Conservation (phyloP, 2,113 vertebrate species). For the Petromus typicus region DNA sequence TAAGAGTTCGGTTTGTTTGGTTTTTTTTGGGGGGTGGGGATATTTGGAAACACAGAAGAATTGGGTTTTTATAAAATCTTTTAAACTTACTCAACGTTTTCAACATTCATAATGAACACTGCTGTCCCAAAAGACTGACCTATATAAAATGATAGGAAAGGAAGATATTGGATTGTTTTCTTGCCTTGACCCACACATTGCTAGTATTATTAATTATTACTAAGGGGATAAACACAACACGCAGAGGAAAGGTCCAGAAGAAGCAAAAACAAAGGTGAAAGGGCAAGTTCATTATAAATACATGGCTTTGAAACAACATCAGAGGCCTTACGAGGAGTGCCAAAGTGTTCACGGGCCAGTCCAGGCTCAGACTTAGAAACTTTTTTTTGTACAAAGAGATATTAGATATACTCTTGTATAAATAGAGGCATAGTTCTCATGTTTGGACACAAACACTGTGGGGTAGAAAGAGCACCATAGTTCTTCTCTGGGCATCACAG, state of each 20-base stretch:
- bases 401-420: no score
- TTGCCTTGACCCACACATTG: neutral
- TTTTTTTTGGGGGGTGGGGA: neutral
- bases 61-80: neutral
- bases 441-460: rapidly evolving
- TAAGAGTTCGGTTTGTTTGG: rapidly evolving
- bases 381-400: neutral
- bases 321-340: neutral
- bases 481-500: rapidly evolving
- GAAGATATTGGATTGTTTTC: neutral
- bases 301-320: neutral
- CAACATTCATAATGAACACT: neutral
- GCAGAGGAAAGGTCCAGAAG: neutral
- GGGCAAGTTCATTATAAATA: neutral
- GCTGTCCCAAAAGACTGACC: neutral
- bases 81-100: neutral
- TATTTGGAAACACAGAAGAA: neutral
- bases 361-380: neutral
- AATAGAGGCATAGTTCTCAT: neutral
- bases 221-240: neutral
- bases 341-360: neutral
- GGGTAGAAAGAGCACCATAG: rapidly evolving
- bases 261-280: neutral
- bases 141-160: neutral
- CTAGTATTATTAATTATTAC: neutral